phyloP scores from a whole-genome alignment of 2,888 invertebrate genomes.

The Automeris io region DNA sequence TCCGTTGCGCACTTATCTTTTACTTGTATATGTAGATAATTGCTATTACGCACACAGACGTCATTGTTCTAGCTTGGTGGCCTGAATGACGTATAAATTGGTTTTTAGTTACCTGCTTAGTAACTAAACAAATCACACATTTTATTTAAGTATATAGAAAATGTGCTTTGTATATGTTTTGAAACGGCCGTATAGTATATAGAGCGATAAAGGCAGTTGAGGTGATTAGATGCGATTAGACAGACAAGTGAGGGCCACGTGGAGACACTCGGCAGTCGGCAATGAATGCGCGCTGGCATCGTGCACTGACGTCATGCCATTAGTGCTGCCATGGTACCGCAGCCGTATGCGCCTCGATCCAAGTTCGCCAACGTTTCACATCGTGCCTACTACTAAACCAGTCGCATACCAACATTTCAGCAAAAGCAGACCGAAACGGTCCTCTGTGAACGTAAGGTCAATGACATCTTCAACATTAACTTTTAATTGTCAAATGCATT shows the following conservation, averaged over 20 bases:
- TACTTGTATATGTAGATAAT: constrained; percentile 35
- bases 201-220: background rate
- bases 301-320: constrained; percentile 44
- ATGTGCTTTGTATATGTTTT: too few relatives aligned
- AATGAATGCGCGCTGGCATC: too few relatives aligned
- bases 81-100: constrained; percentile 31
- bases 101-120: constrained; percentile 13
- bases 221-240: constrained; percentile 18
- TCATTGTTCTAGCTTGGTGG: constrained; percentile 30
- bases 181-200: background rate
- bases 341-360: constrained; percentile 24
- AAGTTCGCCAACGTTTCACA: constrained; percentile 28
- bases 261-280: constrained; percentile 42
- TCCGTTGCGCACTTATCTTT: constrained; percentile 60
- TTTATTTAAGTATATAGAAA: too few relatives aligned
- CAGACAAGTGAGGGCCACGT: constrained; percentile 63
- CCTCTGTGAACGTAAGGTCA: constrained; percentile 46
- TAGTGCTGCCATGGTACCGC: constrained; percentile 22
- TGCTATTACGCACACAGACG: constrained; percentile 29
- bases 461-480: constrained; percentile 45
- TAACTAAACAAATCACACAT: background rate
- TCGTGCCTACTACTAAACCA: constrained; percentile 47
- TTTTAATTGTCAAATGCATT: constrained; percentile 14
- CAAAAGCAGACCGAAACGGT: constrained; percentile 61
- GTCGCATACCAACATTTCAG: constrained; percentile 59